Base-by-base conservation (phyloP, 64 coral and sea anemone species). In the Pachyseris speciosa region DNA sequence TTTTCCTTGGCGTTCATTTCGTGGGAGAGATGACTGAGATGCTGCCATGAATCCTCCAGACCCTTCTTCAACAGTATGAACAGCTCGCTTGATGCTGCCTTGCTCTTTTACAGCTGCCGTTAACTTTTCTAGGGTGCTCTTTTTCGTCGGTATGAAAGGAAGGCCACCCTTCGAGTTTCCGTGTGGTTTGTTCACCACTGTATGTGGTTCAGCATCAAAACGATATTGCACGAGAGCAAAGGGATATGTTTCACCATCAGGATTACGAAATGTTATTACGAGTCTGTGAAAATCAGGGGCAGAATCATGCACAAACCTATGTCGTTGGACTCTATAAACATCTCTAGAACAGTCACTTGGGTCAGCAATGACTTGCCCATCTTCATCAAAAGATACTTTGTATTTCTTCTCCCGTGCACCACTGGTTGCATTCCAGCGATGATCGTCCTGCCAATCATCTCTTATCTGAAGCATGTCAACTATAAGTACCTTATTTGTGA, bases 391-490 rank as follows among this genome's bases (percentile, higher is more conserved):
- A 17, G 41, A 47, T 24, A 79, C 43, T 25, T 40, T 31, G 43
- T 79, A 79, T 50, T 79, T 79, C 43, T 79, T 79, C 43, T 45
- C 38, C 44, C 26, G 50, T 48, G 75, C 37, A 25, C 37, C 75
- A 19, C 75, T 79, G 2, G 75, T 45, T 3, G 38, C 37, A 25
- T 48, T 83, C 78, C 78, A 83, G 24, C 50, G 78, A 83, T 83
- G 78, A 55, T 59, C 78, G 38, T 83, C 78, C 53, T 83, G 78
- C 52, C 78, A 83, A 42, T 83, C 78, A 55, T 83, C 55, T 83
- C 60, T 83, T 53, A 83, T 59, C 24, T 36, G 20, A 59, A 3
- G 45, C 44, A 83, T 48, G 36, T 83, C 78, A n/a, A 83, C 78
- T 38, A 55, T 29, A 38, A 83, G 15, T 76, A 76, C 31, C 39